Base-by-base conservation (phyloP, 2,797 vertebrate species). In the Spinibarbus caldwelli region DNA sequence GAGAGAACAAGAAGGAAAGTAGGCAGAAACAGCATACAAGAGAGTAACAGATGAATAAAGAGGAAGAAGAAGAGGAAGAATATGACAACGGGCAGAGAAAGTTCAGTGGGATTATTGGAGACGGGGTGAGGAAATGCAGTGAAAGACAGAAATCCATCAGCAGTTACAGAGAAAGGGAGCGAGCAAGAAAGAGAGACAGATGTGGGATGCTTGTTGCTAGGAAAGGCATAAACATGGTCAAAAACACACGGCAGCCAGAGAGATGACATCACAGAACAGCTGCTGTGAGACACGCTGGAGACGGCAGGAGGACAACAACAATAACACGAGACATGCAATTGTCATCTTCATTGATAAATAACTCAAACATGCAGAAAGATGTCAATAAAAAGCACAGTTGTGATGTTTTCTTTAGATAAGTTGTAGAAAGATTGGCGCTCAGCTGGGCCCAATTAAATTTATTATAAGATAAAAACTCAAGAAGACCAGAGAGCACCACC, bases 141-240 rank as follows among this genome's bases (percentile, higher is more conserved):
- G 41, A 72, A 72, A 29, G 59, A 71, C 15, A 57, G 23, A 68
- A 77, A 49, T 57, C 52, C 15, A 80, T 12, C 79, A 38, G 83
- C 49, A 73, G 29, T 47, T 14, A 54, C 23, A 82, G 31, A 67
- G 59, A 83, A 73, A 59, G 85, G 87, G 88, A 93, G 93, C 15
- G 1, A 66, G 29, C 17, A 29, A 62, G 59, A 83, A 73, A 71
- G 87, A 88, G 88, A 93, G 93, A 90, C 93, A 94, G 94, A 95
- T 95, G 94, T 94, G 91, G 87, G 93, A 94, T 93, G 91, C 91
- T 92, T 91, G 94, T 95, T 92, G 93, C 93, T 80, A 90, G 36
- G 88, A 86, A 91, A 84, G 88, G 89, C 5, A 82, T 91, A 95
- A 95, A 96, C 93, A 95, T 86, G 26, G 86, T 92, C 90, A 93